Evolutionary conservation across 2,797 vertebrate genomes (phyloP).

Genomic region (Bucorvus abyssinicus): DNA sequence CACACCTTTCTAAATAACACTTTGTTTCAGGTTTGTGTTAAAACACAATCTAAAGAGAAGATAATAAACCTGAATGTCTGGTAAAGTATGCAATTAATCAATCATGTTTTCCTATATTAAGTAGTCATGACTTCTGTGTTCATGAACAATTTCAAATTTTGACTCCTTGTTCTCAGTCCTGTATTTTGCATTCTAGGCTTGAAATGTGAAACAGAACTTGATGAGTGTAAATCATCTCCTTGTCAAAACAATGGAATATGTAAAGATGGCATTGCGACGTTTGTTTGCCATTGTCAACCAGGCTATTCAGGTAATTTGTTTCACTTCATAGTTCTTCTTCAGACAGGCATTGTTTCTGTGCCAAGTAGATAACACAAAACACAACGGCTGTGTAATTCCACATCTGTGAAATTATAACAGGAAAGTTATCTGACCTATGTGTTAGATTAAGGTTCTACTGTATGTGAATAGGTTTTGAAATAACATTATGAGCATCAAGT

Average conservation of each 20-base stretch:
- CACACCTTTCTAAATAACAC: neutral
- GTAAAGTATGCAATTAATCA: neutral
- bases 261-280: constrained; percentile 85
- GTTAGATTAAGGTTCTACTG: neutral
- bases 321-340: neutral
- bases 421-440: neutral
- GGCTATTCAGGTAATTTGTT: constrained; percentile 86
- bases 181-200: constrained; percentile 81
- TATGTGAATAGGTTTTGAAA: neutral
- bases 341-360: neutral
- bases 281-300: constrained; percentile 87
- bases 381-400: neutral
- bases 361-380: neutral
- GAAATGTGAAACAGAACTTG: constrained; percentile 92
- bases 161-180: neutral
- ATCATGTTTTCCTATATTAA: neutral
- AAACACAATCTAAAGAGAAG: neutral
- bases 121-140: neutral
- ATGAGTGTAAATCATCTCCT: constrained; percentile 90
- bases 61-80: neutral
- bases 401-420: neutral
- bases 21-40: neutral
- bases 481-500: neutral
- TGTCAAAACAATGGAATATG: constrained; percentile 89
- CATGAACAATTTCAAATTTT: neutral